Evolutionary conservation across 2,888 invertebrate genomes (phyloP).

Genomic region (Microdon myrmicae): DNA sequence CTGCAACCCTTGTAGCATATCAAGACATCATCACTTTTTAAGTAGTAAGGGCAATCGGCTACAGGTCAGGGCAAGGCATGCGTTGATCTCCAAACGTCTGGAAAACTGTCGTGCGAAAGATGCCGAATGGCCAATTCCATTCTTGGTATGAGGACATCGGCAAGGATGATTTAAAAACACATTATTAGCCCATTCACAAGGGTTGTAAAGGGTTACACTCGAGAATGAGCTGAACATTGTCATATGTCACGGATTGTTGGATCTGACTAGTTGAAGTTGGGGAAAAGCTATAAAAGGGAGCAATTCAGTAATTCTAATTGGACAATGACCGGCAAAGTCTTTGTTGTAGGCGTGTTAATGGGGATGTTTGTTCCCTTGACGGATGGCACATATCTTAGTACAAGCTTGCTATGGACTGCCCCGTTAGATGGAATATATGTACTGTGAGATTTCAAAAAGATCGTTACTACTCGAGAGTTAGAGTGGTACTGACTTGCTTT

Average conservation of each 20-base stretch:
- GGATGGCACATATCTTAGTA: no score
- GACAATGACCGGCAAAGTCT: no score
- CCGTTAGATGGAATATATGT: no score
- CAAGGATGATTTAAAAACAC: slow-evolving; percentile 38
- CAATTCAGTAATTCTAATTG: no score
- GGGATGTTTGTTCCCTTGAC: no score
- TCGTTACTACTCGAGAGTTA: no score
- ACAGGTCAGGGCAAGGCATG: slow-evolving; percentile 22
- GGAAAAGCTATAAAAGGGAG: no score
- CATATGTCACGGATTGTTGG: slow-evolving; percentile 47
- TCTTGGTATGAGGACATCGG: slow-evolving; percentile 6
- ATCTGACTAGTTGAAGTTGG: no score
- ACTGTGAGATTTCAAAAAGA: no score
- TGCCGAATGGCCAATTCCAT: slow-evolving; percentile 8
- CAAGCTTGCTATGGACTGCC: no score
- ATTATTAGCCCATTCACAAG: slow-evolving; percentile 59
- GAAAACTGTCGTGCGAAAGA: slow-evolving; percentile 16
- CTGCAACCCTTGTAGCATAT: slow-evolving; percentile 35
- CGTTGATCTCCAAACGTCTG: slow-evolving; percentile 8
- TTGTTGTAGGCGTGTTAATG: no score
- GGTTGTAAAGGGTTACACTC: slow-evolving; percentile 58
- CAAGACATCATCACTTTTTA: slow-evolving; percentile 44
- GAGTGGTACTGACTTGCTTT: no score
- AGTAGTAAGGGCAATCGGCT: slow-evolving; percentile 41
- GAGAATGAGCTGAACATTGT: slow-evolving; percentile 30